Percentiles rank a stretch among this genome's conserved stretches.
Evolutionary conservation across 1,140 invertebrate species (phyloP).

Genomic region (Whitmania pigra): DNA sequence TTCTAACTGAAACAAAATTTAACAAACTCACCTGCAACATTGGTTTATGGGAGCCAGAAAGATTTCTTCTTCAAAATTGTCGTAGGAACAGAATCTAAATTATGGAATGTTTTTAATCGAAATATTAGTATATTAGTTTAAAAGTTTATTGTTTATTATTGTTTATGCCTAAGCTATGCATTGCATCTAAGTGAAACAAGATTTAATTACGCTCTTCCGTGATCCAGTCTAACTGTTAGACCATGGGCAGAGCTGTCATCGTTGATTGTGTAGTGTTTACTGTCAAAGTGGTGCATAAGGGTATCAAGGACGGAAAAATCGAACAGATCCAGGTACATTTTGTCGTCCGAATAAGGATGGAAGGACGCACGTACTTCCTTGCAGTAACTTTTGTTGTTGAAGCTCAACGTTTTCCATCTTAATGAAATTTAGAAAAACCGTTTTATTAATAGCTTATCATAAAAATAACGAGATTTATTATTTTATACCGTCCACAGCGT

Average conservation of each 20-base stretch:
- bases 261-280: slow-evolving; percentile 24
- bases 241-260: slow-evolving; percentile 21
- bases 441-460: too few species aligned
- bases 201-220: slow-evolving; percentile 23
- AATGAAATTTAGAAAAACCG: not conserved
- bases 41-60: slow-evolving; percentile 25
- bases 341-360: slow-evolving; percentile 16
- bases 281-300: slow-evolving; percentile 26
- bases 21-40: slow-evolving; percentile 26
- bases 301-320: slow-evolving; percentile 25
- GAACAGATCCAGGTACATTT: slow-evolving; percentile 25
- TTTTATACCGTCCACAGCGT: not conserved
- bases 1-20: not conserved
- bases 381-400: slow-evolving; percentile 25
- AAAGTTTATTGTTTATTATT: too few species aligned
- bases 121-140: not conserved
- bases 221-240: slow-evolving; percentile 23
- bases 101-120: not conserved
- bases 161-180: not conserved
- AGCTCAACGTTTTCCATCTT: slow-evolving; percentile 20
- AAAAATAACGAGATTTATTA: too few species aligned
- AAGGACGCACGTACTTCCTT: slow-evolving; percentile 14
- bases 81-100: slow-evolving; percentile 23
- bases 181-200: not conserved
- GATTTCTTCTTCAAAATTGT: slow-evolving; percentile 20